Evolutionary conservation across 2,113 vertebrate genomes (phyloP).

Genomic region (Anas platyrhynchos): DNA sequence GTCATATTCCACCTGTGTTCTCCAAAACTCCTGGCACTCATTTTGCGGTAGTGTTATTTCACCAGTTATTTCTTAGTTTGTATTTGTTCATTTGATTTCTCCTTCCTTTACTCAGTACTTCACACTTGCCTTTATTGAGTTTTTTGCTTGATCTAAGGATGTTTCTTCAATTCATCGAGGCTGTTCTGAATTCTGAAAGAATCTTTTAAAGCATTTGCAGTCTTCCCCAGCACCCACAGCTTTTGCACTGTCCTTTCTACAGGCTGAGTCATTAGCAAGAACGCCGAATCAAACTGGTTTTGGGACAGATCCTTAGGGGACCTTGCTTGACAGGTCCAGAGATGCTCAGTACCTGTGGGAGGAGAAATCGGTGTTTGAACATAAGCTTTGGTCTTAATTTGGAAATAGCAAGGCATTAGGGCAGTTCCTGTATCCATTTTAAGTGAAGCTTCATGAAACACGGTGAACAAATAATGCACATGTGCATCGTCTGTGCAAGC

Average conservation of each 20-base stretch:
- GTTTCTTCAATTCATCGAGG: not conserved
- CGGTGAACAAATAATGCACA: not conserved
- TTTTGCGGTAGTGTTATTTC: not conserved
- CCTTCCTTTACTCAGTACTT: not conserved
- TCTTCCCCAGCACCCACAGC: not conserved
- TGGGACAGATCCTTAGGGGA: not conserved
- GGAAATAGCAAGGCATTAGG: not conserved
- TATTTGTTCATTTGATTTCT: not conserved
- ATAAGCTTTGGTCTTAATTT: not conserved
- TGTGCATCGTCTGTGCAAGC: not conserved
- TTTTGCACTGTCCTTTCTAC: not conserved
- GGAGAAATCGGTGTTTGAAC: not conserved
- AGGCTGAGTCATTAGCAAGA: not conserved
- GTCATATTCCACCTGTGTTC: conserved; percentile 25
- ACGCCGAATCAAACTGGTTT: not conserved
- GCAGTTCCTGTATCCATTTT: not conserved
- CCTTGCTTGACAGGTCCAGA: not conserved
- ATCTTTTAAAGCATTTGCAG: not conserved
- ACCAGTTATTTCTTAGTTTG: not conserved
- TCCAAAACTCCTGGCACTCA: not conserved
- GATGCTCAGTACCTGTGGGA: not conserved
- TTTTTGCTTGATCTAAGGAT: not conserved
- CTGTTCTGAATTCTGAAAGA: not conserved
- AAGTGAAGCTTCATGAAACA: not conserved
- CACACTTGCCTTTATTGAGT: not conserved